phyloP scores from a whole-genome alignment of 2,113 vertebrate species.

The Serinus canaria region DNA sequence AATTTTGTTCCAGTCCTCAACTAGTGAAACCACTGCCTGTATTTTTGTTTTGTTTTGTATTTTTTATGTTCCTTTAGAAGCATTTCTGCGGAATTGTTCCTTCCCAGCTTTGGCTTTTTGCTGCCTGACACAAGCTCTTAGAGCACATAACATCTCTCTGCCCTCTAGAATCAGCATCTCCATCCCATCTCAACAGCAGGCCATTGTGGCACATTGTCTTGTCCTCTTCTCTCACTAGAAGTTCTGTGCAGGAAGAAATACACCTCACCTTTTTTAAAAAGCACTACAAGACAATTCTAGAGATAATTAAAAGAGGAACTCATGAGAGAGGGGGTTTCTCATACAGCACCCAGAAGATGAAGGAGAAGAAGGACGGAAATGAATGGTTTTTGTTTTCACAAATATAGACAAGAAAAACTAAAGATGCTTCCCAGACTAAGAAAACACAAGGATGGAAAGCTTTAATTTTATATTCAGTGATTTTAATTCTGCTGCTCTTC shows the following conservation, averaged over 20 bases:
- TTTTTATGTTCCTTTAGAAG: not conserved
- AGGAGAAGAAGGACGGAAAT: accelerated
- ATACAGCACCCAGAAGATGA: not conserved
- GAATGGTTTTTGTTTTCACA: not conserved
- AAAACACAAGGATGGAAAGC: not conserved
- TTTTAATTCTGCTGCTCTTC: not conserved
- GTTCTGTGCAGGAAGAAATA: not conserved
- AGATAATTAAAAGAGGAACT: not conserved
- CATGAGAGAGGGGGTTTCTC: not conserved
- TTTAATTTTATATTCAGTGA: not conserved
- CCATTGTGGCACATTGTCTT: not conserved
- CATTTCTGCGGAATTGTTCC: not conserved
- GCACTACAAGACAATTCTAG: not conserved
- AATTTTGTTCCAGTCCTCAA: not conserved
- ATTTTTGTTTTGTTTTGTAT: not conserved
- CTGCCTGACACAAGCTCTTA: not conserved
- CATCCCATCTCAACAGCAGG: not conserved
- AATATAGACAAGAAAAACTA: not conserved
- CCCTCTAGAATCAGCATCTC: not conserved
- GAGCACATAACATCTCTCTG: not conserved
- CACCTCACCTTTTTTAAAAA: not conserved
- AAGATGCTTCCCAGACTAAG: not conserved
- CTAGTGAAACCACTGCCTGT: not conserved
- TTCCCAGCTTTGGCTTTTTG: not conserved
- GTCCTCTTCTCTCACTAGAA: not conserved